Evolutionary conservation across 2,888 invertebrate genomes (phyloP), one percentile per base, ranked within the genome.

Genomic region (Athalia rosae): DNA sequence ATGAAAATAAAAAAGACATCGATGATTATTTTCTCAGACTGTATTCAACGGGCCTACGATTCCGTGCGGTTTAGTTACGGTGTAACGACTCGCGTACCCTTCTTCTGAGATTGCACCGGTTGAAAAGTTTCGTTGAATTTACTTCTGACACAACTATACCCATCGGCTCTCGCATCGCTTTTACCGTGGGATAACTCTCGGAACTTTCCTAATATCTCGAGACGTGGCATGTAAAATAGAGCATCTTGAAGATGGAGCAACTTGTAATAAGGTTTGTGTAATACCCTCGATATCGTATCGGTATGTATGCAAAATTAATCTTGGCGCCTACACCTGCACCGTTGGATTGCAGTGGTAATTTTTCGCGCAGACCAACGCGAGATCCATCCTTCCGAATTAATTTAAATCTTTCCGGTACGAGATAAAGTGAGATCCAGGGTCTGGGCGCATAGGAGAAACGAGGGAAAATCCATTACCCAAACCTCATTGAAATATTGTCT

Each of bases 201-300:
- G 61, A 74, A 74, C 74, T 74, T 74, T 48, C 61, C 28, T 74
- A 74, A 74, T 74, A 74, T 62, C 74, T 62, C 58, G 13, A 71
- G 71, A 58, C 74, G 62, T 61, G 74, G 62, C 28, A 62, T 74
- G 74, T 74, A 74, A 74, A 74, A 61, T 61, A 74, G 74, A 74
- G 74, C 61, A 74, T 74, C 59, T 74, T 50, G 15, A 61, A 74
- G 48, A 47, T 74, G 4, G 61, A 61, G 74, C 61, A 74, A 74
- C 50, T 74, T 74, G 74, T 62, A 62, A 74, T 74, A 62, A 74
- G 74, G 74, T 74, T 74, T 50, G 41, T 71, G 71, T 71, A 58
- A 71, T 58, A 58, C 71, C 8, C 41, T 50, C 43, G 13, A 58
- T 71, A 58, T 56, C 58, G 56, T 71, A 45, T 58, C 28, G 28